Evolutionary conservation across 2,113 vertebrate genomes (phyloP).

Genomic region (Trochalopteron elliotii): DNA sequence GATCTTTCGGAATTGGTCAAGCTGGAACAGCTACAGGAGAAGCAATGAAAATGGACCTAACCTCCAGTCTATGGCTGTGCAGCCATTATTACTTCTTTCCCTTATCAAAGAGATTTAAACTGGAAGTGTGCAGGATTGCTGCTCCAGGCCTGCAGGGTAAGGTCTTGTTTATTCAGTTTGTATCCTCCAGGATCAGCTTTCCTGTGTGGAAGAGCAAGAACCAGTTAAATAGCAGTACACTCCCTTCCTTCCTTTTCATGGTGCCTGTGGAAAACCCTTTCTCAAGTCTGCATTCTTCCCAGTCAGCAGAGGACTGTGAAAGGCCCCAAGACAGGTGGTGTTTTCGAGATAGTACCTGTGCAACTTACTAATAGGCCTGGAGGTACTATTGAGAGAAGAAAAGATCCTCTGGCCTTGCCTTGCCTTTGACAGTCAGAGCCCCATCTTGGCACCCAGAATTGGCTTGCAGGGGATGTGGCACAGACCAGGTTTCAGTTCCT

Average conservation of each 20-base stretch:
- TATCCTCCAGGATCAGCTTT: not conserved
- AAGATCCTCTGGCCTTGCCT: not conserved
- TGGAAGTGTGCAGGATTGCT: not conserved
- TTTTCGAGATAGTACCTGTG: not conserved
- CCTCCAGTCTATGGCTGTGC: not conserved
- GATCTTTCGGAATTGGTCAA: not conserved
- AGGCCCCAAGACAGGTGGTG: not conserved
- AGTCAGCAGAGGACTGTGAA: not conserved
- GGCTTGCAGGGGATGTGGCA: not conserved
- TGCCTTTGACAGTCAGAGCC: not conserved
- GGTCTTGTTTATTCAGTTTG: not conserved
- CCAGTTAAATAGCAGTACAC: not conserved
- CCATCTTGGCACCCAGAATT: accelerated
- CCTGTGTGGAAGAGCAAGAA: not conserved
- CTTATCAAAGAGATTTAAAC: not conserved
- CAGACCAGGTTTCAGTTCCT: not conserved
- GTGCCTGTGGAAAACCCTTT: not conserved
- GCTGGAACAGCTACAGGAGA: not conserved
- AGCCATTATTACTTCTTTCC: not conserved
- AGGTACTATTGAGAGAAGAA: not conserved
- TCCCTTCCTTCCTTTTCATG: not conserved
- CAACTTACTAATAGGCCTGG: not conserved
- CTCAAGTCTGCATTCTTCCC: not conserved
- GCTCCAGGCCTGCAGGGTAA: not conserved
- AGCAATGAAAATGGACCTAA: not conserved